Evolutionary conservation across 1,140 invertebrate species (phyloP).

Genomic region (Adelges cooleyi): DNA sequence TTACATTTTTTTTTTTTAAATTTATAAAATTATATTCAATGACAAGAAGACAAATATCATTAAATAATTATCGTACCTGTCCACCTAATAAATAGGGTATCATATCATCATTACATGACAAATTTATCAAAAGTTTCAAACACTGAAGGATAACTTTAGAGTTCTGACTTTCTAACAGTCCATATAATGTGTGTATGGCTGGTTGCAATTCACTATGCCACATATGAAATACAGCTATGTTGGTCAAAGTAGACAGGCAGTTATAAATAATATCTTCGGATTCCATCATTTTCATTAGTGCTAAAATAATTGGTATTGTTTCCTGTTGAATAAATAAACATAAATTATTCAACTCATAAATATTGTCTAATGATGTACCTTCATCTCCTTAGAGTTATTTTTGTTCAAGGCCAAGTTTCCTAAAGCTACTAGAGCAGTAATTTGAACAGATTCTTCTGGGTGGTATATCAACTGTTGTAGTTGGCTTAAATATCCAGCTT

Average conservation of each 20-base stretch:
- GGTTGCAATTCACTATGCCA: constrained; percentile 42
- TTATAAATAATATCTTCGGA: constrained; percentile 32
- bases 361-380: constrained; percentile 34
- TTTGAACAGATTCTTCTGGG: constrained; percentile 37
- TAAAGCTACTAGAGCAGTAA: constrained; percentile 41
- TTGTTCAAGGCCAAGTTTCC: constrained; percentile 45
- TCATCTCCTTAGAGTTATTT: constrained; percentile 44
- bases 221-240: constrained; percentile 41
- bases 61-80: constrained; percentile 43
- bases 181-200: constrained; percentile 39
- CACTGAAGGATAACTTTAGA: constrained; percentile 44
- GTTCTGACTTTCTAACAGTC: constrained; percentile 38
- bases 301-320: constrained; percentile 40
- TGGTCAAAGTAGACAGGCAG: constrained; percentile 41
- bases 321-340: constrained; percentile 35
- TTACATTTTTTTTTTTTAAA: too few relatives aligned
- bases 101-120: constrained; percentile 51
- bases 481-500: constrained; percentile 43
- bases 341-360: neutral
- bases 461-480: constrained; percentile 41
- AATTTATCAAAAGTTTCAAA: constrained; percentile 51
- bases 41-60: too few relatives aligned
- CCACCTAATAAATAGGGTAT: constrained; percentile 50
- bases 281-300: constrained; percentile 37
- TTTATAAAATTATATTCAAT: too few relatives aligned